phyloP scores from a whole-genome alignment of 2,888 invertebrate species.

The Drosophila villosipedis region DNA sequence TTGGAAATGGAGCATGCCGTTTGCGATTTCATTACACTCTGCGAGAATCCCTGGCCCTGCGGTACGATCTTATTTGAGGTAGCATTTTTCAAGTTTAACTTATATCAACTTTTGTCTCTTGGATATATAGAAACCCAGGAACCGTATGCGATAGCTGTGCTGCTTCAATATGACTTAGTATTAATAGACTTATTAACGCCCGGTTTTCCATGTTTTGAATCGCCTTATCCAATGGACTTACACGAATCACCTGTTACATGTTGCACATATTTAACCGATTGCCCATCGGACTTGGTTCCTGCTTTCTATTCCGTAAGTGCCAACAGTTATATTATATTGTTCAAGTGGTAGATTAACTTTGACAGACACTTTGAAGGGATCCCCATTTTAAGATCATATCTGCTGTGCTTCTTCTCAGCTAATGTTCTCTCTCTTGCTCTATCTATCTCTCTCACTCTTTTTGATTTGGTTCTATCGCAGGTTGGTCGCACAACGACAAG shows the following conservation, averaged over 20 bases:
- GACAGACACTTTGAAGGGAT: neutral
- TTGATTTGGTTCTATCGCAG: constrained; percentile 48
- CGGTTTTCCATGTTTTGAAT: constrained; percentile 99
- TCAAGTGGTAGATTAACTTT: neutral
- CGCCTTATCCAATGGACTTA: constrained; percentile 99
- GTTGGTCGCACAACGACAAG: constrained; percentile 90
- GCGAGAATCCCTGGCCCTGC: constrained; percentile 96
- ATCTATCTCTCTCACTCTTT: neutral
- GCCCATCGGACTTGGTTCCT: constrained; percentile 98
- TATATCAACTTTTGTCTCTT: neutral
- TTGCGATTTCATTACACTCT: constrained; percentile 97
- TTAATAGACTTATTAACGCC: constrained; percentile 97
- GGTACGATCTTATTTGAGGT: constrained; percentile 86
- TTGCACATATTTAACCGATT: constrained; percentile 98
- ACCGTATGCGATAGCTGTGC: constrained; percentile 98
- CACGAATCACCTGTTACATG: constrained; percentile 99
- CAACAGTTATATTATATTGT: neutral
- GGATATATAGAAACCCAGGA: constrained; percentile 95
- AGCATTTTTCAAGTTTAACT: too few relatives aligned
- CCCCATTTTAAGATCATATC: neutral
- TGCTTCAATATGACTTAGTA: constrained; percentile 98
- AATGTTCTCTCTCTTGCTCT: neutral
- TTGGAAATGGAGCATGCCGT: constrained; percentile 99
- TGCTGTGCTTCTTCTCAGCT: neutral
- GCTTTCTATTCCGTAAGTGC: constrained; percentile 94